Evolutionary conservation across 2,797 vertebrate genomes (phyloP), one percentile per base, ranked within the genome.

Genomic region (Caiman crocodilus): DNA sequence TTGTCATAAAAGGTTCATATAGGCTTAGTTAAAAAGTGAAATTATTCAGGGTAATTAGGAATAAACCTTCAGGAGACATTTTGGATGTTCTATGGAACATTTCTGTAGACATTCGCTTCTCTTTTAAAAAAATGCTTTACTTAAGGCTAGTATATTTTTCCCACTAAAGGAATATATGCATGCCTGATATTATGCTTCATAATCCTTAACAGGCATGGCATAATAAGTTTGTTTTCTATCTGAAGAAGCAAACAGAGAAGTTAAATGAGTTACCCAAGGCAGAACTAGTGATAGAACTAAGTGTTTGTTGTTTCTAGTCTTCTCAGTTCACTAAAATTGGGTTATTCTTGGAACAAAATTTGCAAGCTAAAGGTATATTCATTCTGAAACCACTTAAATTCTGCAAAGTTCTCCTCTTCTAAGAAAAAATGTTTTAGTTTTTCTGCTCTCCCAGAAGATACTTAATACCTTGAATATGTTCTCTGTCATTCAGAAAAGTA

Each of bases 111-210:
- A 23, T 65, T 80, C 32, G n/a, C 25, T 55, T 32, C 28, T 4
- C 28, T 71, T 7, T 18, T 9, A 50, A n/a, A 30, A 67, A 67
- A 67, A 67, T 67, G 16, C 7, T 30, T 4, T 12, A 15, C 4
- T 16, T 0, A 0, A 5, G 30, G 16, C 6, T 30, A 65, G 11
- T 88, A 42, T 42, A 50, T 42, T 55, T 14, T 83, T 77, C 7
- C 7, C 60, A 6, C 42, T 88, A n/a, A 87, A 65, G 75, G 65
- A 74, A 71, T 78, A 32, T 9, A 1, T 7, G 6, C 8, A n/a
- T 25, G 50, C 25, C 14, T 79, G 10, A 2, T 61, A 50, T 10
- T 50, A 50, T 50, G 42, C 10, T 50, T 50, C 42, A 50, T 50
- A 50, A 50, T 50, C 42, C 42, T 50, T 50, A 50, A 50, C 42